Evolutionary conservation across 2,797 vertebrate genomes (phyloP), one percentile per base, ranked within the genome.

Genomic region (Spinus pinus): DNA sequence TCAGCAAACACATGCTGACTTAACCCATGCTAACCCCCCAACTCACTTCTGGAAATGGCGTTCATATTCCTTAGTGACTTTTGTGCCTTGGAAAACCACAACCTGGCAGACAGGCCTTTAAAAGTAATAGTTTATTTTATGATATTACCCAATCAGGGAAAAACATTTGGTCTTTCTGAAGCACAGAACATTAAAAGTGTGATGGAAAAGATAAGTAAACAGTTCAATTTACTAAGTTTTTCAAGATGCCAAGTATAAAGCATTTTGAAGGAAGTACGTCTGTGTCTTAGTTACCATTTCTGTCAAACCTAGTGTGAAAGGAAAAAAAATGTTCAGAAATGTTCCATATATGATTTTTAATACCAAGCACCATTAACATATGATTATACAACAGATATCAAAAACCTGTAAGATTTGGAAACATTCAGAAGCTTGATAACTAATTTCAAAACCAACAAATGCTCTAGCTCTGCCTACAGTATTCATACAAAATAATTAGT

Each of bases 101-200:
- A 58, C 3, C 14, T 19, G 23, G 35, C 25, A 81, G 20, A 41
- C 1, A 28, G 28, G 18, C 20, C 30, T 73, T 57, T 54, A 33
- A 58, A 89, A 87, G 14, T 44, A 42, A 64, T 14, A 9, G 14
- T 20, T 92, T 44, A 44, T 81, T 93, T 90, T 47, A 72, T 24
- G 6, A 25, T 25, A 25, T 28, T 16, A 53, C 7, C 18, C 9
- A 8, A 73, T 60, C 19, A 44, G 25, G 33, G 37, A 37, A 79
- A 88, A 82, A 35, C 17, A 50, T 49, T 51, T 56, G 8, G 12
- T 44, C 53, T 61, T 81, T 80, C 12, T 39, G 35, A 90, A 79
- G 62, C 33, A 65, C 16, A 47, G 21, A 72, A 62, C 10, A 46
- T 14, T 56, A 6, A 65, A 78, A 54, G 6, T 35, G 50, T 21